Evolutionary conservation across 2,888 invertebrate genomes (phyloP).

Genomic region (Dicranocentrus wangi): DNA sequence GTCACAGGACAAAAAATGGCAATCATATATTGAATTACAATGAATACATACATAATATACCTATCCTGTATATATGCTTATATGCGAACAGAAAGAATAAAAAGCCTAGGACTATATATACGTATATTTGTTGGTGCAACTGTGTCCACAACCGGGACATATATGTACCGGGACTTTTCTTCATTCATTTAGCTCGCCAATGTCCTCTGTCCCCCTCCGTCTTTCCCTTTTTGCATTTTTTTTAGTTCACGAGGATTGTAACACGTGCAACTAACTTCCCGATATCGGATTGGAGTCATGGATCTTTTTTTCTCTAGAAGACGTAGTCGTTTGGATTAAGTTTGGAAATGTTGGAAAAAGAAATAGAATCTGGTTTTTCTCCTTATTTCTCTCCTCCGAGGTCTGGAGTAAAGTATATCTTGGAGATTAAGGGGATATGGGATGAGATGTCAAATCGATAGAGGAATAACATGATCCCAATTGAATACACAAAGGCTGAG

Average conservation of each 20-base stretch:
- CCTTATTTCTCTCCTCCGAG: no score
- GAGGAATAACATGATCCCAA: slow-evolving; percentile 25
- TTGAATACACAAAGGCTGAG: slow-evolving; percentile 16
- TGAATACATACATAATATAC: slow-evolving; percentile 3
- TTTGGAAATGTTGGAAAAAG: slow-evolving; percentile 23
- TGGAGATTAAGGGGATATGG: slow-evolving; percentile 37
- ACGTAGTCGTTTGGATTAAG: background rate
- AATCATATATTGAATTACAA: slow-evolving; percentile 4
- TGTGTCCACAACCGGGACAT: slow-evolving; percentile 21
- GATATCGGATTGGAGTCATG: no score
- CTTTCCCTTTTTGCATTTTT: slow-evolving; percentile 17
- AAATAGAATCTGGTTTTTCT: background rate
- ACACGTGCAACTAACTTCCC: slow-evolving; percentile 61
- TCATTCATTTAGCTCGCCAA: slow-evolving; percentile 28
- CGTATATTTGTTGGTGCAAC: no score
- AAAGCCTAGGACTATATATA: no score
- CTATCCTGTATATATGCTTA: no score
- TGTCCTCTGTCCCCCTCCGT: no score
- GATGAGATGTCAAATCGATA: slow-evolving; percentile 71
- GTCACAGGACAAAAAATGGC: background rate
- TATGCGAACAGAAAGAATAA: no score
- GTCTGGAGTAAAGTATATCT: background rate
- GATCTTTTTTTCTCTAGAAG: slow-evolving; percentile 16
- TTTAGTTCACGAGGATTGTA: no score
- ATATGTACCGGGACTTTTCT: slow-evolving; percentile 28